Evolutionary conservation across 2,113 vertebrate genomes (phyloP).

Genomic region (Cepphus grylle): DNA sequence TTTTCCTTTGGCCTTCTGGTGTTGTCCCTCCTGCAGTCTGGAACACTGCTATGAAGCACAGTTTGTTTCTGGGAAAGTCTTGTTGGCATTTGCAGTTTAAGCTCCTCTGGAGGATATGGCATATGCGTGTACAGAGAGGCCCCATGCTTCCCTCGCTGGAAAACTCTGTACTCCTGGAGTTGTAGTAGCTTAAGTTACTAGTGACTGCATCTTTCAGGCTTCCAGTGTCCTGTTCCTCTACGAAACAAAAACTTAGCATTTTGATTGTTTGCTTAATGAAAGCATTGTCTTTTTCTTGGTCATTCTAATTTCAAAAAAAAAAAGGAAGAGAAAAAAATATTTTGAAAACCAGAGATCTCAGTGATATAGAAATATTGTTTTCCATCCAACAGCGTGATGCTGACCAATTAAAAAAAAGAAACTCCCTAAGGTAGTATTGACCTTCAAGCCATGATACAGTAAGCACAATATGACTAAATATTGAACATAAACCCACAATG

Average conservation of each 20-base stretch:
- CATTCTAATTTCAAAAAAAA: not conserved
- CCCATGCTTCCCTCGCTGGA: conserved; percentile 6
- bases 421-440: not conserved
- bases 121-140: not conserved
- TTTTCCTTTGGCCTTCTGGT: conserved; percentile 52
- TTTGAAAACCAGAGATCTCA: not conserved
- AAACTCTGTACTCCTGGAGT: not conserved
- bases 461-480: not conserved
- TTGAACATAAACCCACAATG: not conserved
- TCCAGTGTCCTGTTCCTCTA: not conserved
- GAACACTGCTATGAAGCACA: not conserved
- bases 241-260: not conserved
- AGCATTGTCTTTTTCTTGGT: not conserved
- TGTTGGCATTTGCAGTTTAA: conserved; percentile 16
- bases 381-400: accelerated
- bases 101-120: conserved; percentile 9
- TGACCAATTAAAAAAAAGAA: not conserved
- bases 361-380: not conserved
- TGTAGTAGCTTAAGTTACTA: not conserved
- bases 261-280: conserved; percentile 3
- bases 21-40: not conserved
- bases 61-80: conserved; percentile 46
- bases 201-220: conserved; percentile 14
- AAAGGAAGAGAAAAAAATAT: not conserved
- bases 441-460: not conserved